These are phyloP conservation scores for Stratiolaelaps scimitus DNA, from an alignment of 1,140 invertebrate genomes.

Conservation along the genomic window DNA sequence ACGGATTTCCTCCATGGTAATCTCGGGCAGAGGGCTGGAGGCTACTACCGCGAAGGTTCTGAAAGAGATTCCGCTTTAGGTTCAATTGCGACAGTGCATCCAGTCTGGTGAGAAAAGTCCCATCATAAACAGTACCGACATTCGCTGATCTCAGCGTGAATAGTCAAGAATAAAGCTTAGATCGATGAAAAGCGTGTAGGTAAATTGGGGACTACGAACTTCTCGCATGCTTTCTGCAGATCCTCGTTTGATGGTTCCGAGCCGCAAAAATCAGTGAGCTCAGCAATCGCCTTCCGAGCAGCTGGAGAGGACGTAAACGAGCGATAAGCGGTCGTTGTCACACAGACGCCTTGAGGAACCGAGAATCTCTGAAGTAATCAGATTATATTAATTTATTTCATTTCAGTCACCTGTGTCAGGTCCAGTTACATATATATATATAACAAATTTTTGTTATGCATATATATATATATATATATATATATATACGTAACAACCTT, in stretches of 20 bases:
- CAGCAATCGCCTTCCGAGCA: background rate
- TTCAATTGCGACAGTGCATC: background rate
- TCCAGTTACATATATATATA: too few relatives aligned
- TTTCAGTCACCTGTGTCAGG: too few relatives aligned
- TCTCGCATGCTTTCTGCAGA: background rate
- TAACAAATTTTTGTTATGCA: background rate
- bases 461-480: background rate
- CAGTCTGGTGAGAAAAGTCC: background rate
- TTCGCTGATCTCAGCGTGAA: background rate
- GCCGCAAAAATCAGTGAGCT: background rate
- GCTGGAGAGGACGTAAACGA: background rate
- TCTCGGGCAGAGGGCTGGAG: background rate
- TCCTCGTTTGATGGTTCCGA: background rate
- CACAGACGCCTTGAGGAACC: constrained; percentile 1
- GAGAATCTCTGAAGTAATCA: background rate
- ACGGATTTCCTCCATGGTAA: background rate
- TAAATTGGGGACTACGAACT: constrained; percentile 2
- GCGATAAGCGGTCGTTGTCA: constrained; percentile 10
- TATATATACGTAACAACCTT: background rate
- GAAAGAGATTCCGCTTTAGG: background rate
- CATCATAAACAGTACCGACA: background rate
- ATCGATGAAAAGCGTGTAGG: background rate
- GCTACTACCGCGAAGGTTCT: background rate
- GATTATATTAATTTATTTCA: background rate
- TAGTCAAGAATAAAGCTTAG: too few relatives aligned